Evolutionary conservation across 2,888 invertebrate species (phyloP).

Genomic region (Craniophora ligustri): DNA sequence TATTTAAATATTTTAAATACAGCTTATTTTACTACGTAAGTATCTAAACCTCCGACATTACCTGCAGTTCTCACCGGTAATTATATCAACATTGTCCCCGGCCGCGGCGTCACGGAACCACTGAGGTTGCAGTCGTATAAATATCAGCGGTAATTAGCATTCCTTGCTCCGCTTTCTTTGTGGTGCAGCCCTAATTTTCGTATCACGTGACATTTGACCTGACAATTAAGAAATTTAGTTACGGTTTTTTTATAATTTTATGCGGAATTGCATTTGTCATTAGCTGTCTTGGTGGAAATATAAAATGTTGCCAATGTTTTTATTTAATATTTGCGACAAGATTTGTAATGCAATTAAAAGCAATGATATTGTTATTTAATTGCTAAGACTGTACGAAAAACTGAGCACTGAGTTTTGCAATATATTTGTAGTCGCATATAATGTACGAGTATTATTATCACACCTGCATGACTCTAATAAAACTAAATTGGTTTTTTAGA

Average conservation of each 20-base stretch:
- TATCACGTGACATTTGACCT: constrained; percentile 68
- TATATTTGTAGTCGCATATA: too few species aligned
- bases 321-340: background rate
- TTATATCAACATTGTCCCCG: constrained; percentile 70
- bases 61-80: constrained; percentile 61
- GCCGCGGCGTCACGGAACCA: constrained; percentile 74
- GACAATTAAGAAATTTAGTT: constrained; percentile 41
- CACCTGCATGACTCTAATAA: too few species aligned
- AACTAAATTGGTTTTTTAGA: too few species aligned
- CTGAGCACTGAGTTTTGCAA: too few species aligned
- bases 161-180: constrained; percentile 58
- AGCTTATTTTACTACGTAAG: background rate
- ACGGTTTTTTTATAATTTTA: constrained; percentile 9
- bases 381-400: too few species aligned
- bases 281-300: background rate
- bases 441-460: too few species aligned
- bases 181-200: constrained; percentile 69
- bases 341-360: too few species aligned
- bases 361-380: too few species aligned
- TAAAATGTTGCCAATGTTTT: background rate
- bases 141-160: constrained; percentile 82
- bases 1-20: too few species aligned
- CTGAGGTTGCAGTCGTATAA: constrained; percentile 78
- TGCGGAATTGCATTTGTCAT: constrained; percentile 9
- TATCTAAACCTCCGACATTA: constrained; percentile 52